Percentiles rank a stretch among this genome's conserved stretches.
Conservation (phyloP, 2,888 invertebrate genomes). For the Drosophila antonietae region DNA sequence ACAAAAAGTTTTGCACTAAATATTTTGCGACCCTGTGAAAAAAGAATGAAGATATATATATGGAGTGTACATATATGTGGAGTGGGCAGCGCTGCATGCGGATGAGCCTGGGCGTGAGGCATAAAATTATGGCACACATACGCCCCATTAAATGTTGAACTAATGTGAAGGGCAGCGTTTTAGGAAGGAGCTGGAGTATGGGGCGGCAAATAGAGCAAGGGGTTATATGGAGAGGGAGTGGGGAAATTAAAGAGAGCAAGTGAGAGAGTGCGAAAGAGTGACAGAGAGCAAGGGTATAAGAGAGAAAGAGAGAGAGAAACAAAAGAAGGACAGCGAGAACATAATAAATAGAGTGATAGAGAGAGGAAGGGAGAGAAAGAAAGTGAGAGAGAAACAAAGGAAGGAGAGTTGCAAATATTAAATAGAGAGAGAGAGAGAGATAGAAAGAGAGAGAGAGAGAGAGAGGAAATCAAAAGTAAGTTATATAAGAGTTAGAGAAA, state of each 20-base stretch:
- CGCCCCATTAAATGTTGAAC: constrained; percentile 72
- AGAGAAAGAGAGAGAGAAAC: not conserved
- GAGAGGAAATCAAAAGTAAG: not conserved
- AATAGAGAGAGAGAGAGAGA: too few relatives aligned
- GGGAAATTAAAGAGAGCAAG: not conserved
- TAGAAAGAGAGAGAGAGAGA: not conserved
- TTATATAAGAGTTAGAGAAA: too few relatives aligned
- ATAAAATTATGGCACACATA: constrained; percentile 72
- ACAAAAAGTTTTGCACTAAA: constrained; percentile 76
- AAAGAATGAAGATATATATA: constrained; percentile 10
- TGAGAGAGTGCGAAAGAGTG: not conserved
- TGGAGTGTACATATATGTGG: constrained; percentile 2
- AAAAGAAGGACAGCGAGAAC: too few relatives aligned
- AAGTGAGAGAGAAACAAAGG: not conserved
- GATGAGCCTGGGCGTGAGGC: constrained; percentile 35
- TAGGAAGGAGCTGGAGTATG: not conserved
- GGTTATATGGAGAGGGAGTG: not conserved
- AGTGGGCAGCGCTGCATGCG: constrained; percentile 41
- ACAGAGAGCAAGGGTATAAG: too few relatives aligned
- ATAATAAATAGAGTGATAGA: not conserved
- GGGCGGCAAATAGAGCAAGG: not conserved
- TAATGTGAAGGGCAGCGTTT: constrained; percentile 46
- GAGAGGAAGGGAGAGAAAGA: not conserved
- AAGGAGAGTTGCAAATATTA: too few relatives aligned
- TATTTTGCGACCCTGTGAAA: constrained; percentile 58